phyloP scores from a whole-genome alignment of 2,797 vertebrate species.

The Acipenser oxyrinchus region DNA sequence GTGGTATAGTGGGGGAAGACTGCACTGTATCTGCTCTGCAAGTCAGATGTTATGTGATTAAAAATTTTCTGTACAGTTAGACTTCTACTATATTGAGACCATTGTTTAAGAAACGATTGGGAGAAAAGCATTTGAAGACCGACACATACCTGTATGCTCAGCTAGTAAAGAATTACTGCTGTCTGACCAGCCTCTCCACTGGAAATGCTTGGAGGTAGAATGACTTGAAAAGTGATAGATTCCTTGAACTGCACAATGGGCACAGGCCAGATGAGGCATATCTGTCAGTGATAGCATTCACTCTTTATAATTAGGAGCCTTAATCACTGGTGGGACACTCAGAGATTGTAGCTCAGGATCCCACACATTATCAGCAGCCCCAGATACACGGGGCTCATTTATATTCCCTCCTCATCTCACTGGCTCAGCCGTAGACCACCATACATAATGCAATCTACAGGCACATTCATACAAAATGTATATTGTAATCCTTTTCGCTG shows the following conservation, averaged over 20 bases:
- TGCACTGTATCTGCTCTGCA: too few relatives aligned
- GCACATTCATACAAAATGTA: not conserved
- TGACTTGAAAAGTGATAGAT: not conserved
- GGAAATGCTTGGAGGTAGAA: not conserved
- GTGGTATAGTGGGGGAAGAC: too few relatives aligned
- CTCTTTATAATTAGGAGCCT: slow-evolving; percentile 23
- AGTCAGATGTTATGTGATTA: too few relatives aligned
- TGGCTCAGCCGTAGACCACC: not conserved
- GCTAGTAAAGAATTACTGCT: too few relatives aligned
- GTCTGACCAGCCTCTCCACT: too few relatives aligned
- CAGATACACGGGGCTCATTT: slow-evolving; percentile 14
- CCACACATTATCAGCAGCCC: slow-evolving; percentile 13
- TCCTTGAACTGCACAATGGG: not conserved
- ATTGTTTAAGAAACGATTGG: too few relatives aligned
- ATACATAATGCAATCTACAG: not conserved
- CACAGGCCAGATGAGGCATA: slow-evolving; percentile 7
- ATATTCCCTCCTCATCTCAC: not conserved
- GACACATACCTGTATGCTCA: too few relatives aligned
- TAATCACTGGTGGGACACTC: slow-evolving; percentile 12
- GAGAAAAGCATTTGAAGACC: too few relatives aligned
- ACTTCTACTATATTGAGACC: too few relatives aligned
- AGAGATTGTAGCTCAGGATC: slow-evolving; percentile 12
- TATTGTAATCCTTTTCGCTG: not conserved
- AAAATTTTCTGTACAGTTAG: too few relatives aligned
- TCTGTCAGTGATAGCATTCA: slow-evolving; percentile 12